Evolutionary conservation across 2,888 invertebrate species (phyloP), one percentile per base, ranked within the genome.

Genomic region (Neocrepidodera transversa): DNA sequence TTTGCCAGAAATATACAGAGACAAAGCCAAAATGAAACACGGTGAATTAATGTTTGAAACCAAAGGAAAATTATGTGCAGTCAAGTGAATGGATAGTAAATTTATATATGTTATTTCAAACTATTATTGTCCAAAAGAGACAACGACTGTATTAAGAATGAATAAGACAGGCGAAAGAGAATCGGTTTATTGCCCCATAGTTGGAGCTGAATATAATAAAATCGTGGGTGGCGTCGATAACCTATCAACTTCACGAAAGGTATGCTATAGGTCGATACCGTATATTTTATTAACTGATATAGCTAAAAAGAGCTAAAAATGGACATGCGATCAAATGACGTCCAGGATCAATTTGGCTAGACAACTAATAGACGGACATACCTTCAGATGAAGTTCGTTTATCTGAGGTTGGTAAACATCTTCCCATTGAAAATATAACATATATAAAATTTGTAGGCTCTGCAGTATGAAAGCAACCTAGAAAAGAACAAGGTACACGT

Each of bases 41-140:
- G 67, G 62, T 43, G 53, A 64, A 6, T 56, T 58, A 63, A 69
- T 68, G 52, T 67, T 60, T 28, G 42, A 54, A 57, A 60, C 61
- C 52, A 40, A 23, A 14, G 28, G 36, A 13, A 40, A 16, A 40
- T 5, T 51, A 1, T 35, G 38, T 28, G 40, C 26, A 2, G 40
- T 51, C 10, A 67, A 63, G 36, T 69, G 67, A 68, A 64, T 53
- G 52, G 66, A 71, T 45, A 68, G 51, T 49, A 69, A 60, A 62
- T 14, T 51, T 40, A 63, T 69, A 20, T 47, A n/a, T n/a, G 40
- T 63, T 36, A 50, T 63, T 13, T 65, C 62, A 2, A 47, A 5
- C 14, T 47, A 13, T 23, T 18, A 2, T n/a, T 47, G 18, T 47
- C 47, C 47, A 13, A 47, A 26, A 47, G 14, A 47, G 4, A 47